Conservation (phyloP, 2,797 vertebrate genomes). For the Morelia viridis region DNA sequence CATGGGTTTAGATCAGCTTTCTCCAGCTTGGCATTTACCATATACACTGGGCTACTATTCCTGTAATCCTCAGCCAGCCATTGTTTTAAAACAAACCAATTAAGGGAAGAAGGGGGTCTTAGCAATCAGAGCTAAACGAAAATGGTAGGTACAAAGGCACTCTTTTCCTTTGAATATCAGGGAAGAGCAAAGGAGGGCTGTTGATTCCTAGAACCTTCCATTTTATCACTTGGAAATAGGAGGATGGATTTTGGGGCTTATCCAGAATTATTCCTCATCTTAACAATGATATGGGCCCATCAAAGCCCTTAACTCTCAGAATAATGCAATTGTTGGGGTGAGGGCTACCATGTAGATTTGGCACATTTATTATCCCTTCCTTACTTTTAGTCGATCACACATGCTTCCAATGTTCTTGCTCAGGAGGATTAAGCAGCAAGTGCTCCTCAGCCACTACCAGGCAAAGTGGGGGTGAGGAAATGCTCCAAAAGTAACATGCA, state of each 20-base stretch:
- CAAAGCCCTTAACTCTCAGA: not conserved
- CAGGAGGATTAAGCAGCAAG: not conserved
- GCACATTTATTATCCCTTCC: not conserved
- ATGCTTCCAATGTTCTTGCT: not conserved
- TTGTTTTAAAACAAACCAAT: not conserved
- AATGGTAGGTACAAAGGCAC: not conserved
- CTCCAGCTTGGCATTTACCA: not conserved
- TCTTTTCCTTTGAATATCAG: not conserved
- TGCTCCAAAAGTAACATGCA: not conserved
- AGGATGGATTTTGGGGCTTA: not conserved
- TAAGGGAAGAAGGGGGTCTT: not conserved
- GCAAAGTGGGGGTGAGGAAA: not conserved
- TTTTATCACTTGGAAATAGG: not conserved
- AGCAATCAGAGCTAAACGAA: not conserved
- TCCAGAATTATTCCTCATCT: not conserved
- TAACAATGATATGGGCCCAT: not conserved
- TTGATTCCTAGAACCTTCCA: not conserved
- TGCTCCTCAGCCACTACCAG: not conserved
- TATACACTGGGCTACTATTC: not conserved
- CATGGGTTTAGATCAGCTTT: not conserved
- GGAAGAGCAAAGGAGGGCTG: not conserved
- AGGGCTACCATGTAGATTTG: not conserved
- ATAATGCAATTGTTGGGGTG: not conserved
- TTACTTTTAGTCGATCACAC: not conserved
- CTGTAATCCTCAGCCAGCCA: not conserved